These are phyloP conservation scores for Hemiprocne comata DNA, from an alignment of 2,113 vertebrate genomes.

Conservation along the genomic window DNA sequence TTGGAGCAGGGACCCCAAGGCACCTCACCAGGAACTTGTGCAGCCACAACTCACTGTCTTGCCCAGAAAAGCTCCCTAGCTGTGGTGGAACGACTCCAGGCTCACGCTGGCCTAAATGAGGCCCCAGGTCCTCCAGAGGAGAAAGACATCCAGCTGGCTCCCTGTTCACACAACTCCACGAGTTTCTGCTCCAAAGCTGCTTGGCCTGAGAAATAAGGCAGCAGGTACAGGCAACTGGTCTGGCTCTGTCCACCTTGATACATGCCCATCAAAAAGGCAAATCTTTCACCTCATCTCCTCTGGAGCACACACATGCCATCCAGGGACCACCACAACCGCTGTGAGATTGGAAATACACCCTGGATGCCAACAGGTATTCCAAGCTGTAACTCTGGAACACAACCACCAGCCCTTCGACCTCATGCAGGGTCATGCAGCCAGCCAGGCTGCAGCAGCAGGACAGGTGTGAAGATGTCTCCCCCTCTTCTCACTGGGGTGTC, in stretches of 20 bases:
- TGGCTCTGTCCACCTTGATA: not conserved
- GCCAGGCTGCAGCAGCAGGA: not conserved
- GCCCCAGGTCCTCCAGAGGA: not conserved
- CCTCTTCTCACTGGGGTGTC: not conserved
- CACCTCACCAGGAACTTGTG: rapidly evolving
- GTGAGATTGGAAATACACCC: not conserved
- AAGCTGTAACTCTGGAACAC: not conserved
- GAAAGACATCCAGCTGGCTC: not conserved
- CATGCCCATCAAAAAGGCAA: not conserved
- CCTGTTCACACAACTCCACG: not conserved
- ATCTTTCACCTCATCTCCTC: not conserved
- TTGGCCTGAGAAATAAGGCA: not conserved
- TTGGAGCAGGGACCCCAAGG: not conserved
- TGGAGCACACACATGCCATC: not conserved
- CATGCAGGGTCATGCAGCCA: rapidly evolving
- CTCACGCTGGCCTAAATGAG: not conserved
- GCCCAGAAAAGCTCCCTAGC: not conserved
- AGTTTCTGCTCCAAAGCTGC: not conserved
- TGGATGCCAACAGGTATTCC: not conserved
- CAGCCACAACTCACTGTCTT: not conserved
- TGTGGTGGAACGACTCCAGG: rapidly evolving
- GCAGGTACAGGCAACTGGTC: not conserved
- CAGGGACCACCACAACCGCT: not conserved
- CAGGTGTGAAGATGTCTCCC: not conserved
- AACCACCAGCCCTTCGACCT: not conserved